A percentile compares a stretch with the other conserved stretches of the same genome.
These are phyloP conservation scores for Drosophila siamana DNA, from an alignment of 2,888 invertebrate species.

Conservation along the genomic window DNA sequence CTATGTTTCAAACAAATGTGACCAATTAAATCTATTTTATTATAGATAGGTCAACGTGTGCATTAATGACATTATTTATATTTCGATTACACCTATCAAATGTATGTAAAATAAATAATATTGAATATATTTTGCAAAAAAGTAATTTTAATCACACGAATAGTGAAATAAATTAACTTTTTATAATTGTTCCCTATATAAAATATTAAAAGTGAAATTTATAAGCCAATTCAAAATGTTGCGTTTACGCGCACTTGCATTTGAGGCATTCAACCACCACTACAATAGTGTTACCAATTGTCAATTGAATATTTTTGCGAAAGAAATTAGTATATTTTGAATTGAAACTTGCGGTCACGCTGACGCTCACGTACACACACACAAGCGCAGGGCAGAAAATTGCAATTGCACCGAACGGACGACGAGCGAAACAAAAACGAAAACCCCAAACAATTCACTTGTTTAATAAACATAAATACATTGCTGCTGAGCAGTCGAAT, in stretches of 20 bases:
- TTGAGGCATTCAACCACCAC: not conserved
- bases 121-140: too few species aligned
- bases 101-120: too few species aligned
- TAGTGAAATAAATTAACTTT: too few species aligned
- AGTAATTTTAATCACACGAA: too few species aligned
- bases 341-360: not conserved
- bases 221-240: not conserved
- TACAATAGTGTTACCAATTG: not conserved
- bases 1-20: too few species aligned
- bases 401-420: constrained; percentile 72
- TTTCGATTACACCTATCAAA: too few species aligned
- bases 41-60: too few species aligned
- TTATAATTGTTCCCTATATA: too few species aligned
- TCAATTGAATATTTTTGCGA: not conserved
- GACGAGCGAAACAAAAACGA: constrained; percentile 67
- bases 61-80: not conserved
- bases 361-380: constrained; percentile 51
- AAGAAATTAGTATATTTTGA: not conserved
- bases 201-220: too few species aligned
- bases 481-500: constrained; percentile 41
- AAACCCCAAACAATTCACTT: constrained; percentile 60
- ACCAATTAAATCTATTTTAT: too few species aligned
- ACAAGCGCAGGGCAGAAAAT: constrained; percentile 56
- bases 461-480: constrained; percentile 40
- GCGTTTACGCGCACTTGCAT: not conserved